Percentiles rank a stretch among this genome's conserved stretches.
These are phyloP conservation scores for Novumbra hubbsi DNA, from an alignment of 2,797 vertebrate genomes.

Conservation along the genomic window DNA sequence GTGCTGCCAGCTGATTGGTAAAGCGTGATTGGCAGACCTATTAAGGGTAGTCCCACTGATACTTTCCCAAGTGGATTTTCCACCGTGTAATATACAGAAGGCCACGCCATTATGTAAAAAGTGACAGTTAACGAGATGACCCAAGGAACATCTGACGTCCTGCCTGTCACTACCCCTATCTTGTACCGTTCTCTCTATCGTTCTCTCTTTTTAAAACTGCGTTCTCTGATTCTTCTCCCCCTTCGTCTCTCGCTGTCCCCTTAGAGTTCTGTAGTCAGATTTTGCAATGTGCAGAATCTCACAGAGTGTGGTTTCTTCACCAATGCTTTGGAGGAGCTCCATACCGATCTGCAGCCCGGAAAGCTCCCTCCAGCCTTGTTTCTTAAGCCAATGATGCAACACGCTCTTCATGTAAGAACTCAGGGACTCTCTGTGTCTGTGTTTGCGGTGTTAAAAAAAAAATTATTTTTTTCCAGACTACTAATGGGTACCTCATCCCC, in stretches of 20 bases:
- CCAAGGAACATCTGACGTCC: conserved; percentile 2
- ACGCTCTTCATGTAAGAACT: conserved; percentile 79
- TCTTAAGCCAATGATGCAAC: conserved; percentile 80
- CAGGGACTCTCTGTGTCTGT: not conserved
- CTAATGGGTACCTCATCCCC: conserved; percentile 12
- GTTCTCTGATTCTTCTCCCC: not conserved
- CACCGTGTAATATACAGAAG: not conserved
- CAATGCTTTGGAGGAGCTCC: conserved; percentile 76
- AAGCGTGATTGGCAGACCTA: conserved; percentile 46
- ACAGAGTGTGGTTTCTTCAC: conserved; percentile 50
- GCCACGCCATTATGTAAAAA: not conserved
- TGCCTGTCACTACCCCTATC: conserved; percentile 12
- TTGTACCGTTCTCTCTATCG: not conserved
- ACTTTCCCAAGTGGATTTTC: conserved; percentile 27
- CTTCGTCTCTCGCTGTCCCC: conserved; percentile 3
- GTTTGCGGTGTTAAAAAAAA: not conserved
- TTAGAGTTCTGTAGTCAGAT: conserved; percentile 28
- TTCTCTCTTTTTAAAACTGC: not conserved
- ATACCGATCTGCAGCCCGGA: conserved; percentile 65
- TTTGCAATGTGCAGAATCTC: conserved; percentile 45
- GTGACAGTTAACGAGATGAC: conserved; percentile 1
- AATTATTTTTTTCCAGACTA: not conserved
- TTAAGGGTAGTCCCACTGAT: conserved; percentile 36
- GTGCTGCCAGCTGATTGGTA: conserved; percentile 29
- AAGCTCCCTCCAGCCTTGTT: conserved; percentile 76